Base-by-base conservation (phyloP, 2,888 invertebrate genomes). In the Onchidella celtica region DNA sequence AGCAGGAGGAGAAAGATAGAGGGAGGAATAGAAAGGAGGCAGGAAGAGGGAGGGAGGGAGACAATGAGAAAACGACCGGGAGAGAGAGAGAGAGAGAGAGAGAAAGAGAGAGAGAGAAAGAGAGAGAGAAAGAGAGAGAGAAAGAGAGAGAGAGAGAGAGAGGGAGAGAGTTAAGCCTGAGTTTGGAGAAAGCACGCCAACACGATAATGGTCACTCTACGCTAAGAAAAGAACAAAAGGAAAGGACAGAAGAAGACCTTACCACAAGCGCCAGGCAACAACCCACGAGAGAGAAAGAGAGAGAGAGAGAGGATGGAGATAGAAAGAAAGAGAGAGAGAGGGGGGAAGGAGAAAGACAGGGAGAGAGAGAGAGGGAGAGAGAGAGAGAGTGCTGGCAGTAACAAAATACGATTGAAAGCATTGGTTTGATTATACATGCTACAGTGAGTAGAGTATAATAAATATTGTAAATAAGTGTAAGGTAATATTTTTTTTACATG, bases 281-380 rank as follows among this genome's bases (percentile, higher is more conserved):
- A n/a, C n/a, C n/a, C n/a, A n/a, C n/a, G 65, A 63, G n/a, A 75
- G 65, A 76, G 27, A 24, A 11, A 76, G 29, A 76, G 34, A 66
- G 1, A 76, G 47, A 65, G 47, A 57, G 11, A 69, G 47, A 68
- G 24, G 55, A 21, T 29, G n/a, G n/a, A n/a, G n/a, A n/a, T n/a
- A n/a, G n/a, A n/a, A n/a, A n/a, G n/a, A n/a, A n/a, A n/a, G n/a
- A n/a, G n/a, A n/a, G n/a, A n/a, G n/a, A n/a, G n/a, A n/a, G n/a
- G n/a, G n/a, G n/a, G n/a, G n/a, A n/a, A n/a, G n/a, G n/a, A n/a
- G n/a, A n/a, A n/a, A n/a, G n/a, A n/a, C n/a, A n/a, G n/a, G n/a
- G n/a, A n/a, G 57, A 77, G 57, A 55, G 59, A 68, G 40, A 34
- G 57, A 68, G 27, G 21, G 21, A 76, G n/a, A n/a, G n/a, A n/a